Evolutionary conservation across 2,888 invertebrate genomes (phyloP).

Genomic region (Netelia inedita): DNA sequence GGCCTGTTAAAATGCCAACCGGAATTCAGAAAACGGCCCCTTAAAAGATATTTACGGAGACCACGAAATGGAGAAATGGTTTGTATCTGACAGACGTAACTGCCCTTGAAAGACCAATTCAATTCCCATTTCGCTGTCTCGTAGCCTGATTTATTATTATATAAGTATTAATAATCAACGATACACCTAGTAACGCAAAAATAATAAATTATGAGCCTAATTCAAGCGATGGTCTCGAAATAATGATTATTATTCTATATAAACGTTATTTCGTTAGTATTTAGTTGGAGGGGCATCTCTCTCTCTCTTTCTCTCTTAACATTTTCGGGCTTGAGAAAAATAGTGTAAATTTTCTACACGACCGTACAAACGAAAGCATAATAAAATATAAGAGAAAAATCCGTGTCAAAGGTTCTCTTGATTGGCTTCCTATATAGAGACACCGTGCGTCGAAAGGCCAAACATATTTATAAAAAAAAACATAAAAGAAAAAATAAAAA

Average conservation of each 20-base stretch:
- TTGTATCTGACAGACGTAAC: constrained; percentile 33
- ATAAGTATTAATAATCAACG: constrained; percentile 5
- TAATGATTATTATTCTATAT: too few relatives aligned
- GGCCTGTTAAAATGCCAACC: constrained; percentile 59
- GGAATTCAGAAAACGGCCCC: constrained; percentile 57
- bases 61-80: constrained; percentile 53
- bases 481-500: not conserved
- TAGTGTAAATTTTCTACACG: not conserved
- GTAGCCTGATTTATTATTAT: constrained; percentile 38
- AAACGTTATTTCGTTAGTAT: constrained; percentile 49
- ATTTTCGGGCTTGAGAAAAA: constrained; percentile 4
- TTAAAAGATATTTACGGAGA: constrained; percentile 65
- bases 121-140: constrained; percentile 53
- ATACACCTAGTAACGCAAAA: too few relatives aligned
- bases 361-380: constrained; percentile 29
- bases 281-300: constrained; percentile 52
- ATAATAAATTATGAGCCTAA: not conserved
- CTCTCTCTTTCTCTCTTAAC: constrained; percentile 33
- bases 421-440: constrained; percentile 53
- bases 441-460: constrained; percentile 23
- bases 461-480: constrained; percentile 6
- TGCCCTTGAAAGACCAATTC: constrained; percentile 35
- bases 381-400: constrained; percentile 35
- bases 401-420: constrained; percentile 38
- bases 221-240: too few relatives aligned